phyloP scores from a whole-genome alignment of 2,113 vertebrate genomes.

The Sminthopsis crassicaudata region DNA sequence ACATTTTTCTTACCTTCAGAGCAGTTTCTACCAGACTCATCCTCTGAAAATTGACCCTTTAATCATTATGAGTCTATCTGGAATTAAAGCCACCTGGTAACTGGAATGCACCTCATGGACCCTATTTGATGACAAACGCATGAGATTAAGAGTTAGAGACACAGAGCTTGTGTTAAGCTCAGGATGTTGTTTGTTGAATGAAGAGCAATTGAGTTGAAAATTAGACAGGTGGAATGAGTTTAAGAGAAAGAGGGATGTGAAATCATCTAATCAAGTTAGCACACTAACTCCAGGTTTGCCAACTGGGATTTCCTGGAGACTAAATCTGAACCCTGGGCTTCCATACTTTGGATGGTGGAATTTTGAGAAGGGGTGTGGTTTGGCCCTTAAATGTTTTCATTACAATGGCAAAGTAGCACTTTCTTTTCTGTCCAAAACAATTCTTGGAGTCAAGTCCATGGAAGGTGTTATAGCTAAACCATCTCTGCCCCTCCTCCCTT shows the following conservation, averaged over 20 bases:
- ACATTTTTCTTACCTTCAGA: slow-evolving; percentile 42
- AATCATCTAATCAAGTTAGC: slow-evolving; percentile 23
- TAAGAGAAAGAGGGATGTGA: slow-evolving; percentile 24
- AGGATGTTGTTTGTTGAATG: slow-evolving; percentile 71
- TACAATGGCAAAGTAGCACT: not conserved
- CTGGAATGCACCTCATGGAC: slow-evolving; percentile 49
- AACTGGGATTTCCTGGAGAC: slow-evolving; percentile 8
- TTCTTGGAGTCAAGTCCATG: not conserved
- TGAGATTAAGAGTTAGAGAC: slow-evolving; percentile 66
- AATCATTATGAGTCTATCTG: slow-evolving; percentile 42
- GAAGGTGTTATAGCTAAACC: not conserved
- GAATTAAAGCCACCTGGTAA: slow-evolving; percentile 73
- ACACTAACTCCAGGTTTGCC: slow-evolving; percentile 3
- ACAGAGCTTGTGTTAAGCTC: slow-evolving; percentile 63
- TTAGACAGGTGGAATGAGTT: slow-evolving; percentile 69
- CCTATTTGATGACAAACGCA: slow-evolving; percentile 61
- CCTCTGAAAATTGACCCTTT: slow-evolving; percentile 68
- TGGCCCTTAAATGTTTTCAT: not conserved
- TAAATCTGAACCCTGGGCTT: slow-evolving; percentile 27
- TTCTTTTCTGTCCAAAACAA: not conserved
- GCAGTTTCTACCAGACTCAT: slow-evolving; percentile 22
- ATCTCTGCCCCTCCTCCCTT: not conserved
- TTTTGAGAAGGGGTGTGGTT: not conserved
- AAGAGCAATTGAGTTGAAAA: slow-evolving; percentile 79
- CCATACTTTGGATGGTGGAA: not conserved